phyloP scores from a whole-genome alignment of 2,888 invertebrate species.

The Gonocerus acuteangulatus region DNA sequence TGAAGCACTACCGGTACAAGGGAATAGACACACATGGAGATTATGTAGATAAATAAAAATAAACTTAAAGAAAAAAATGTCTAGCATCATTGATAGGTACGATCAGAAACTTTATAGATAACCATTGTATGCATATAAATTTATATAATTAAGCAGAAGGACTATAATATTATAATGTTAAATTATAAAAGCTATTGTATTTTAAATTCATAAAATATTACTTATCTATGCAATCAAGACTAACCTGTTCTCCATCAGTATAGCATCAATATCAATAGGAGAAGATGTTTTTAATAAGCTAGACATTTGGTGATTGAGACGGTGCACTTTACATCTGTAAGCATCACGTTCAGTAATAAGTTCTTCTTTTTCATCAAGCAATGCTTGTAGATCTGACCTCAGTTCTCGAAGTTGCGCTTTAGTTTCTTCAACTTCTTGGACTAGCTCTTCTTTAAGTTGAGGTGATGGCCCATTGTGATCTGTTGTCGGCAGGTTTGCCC shows the following conservation, averaged over 20 bases:
- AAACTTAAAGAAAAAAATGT: too few relatives aligned
- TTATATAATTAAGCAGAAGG: too few relatives aligned
- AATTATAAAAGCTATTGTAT: too few relatives aligned
- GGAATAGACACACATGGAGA: too few relatives aligned
- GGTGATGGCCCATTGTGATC: neutral
- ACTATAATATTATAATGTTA: too few relatives aligned
- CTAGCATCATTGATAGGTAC: too few relatives aligned
- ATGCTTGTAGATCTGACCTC: constrained; percentile 65
- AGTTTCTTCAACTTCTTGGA: constrained; percentile 55
- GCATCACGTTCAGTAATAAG: constrained; percentile 70
- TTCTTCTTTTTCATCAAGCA: constrained; percentile 80
- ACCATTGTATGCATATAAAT: too few relatives aligned
- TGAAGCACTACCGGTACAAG: too few relatives aligned
- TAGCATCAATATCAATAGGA: constrained; percentile 64
- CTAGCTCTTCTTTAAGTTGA: constrained; percentile 59
- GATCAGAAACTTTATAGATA: too few relatives aligned
- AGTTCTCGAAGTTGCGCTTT: constrained; percentile 52
- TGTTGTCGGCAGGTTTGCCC: neutral
- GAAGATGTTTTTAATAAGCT: constrained; percentile 54
- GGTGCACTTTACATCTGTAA: constrained; percentile 69
- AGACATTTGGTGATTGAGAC: constrained; percentile 71
- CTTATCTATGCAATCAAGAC: neutral
- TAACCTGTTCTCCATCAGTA: constrained; percentile 70
- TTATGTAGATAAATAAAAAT: too few relatives aligned
- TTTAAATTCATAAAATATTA: too few relatives aligned